Percentiles rank a stretch among this genome's conserved stretches.
phyloP scores from a whole-genome alignment of 2,888 invertebrate genomes.

The Pristionchus mayeri region DNA sequence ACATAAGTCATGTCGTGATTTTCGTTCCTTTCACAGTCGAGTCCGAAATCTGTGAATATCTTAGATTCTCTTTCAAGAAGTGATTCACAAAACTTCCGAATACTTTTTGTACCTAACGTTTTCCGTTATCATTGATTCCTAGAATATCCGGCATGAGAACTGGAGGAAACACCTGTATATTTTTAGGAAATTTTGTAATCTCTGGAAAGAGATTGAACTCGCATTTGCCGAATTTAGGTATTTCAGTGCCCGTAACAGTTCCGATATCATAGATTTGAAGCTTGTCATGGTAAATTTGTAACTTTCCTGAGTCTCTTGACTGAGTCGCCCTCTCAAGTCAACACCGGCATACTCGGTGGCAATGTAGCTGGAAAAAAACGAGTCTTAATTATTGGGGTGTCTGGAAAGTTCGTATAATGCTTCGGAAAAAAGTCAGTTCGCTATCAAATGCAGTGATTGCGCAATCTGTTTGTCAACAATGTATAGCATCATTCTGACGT shows the following conservation, averaged over 20 bases:
- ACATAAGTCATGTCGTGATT: no score
- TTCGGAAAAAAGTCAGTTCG: no score
- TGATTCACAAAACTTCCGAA: not conserved
- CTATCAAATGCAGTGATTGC: no score
- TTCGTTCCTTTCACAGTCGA: not conserved
- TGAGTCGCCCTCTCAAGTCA: not conserved
- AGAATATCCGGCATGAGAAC: not conserved
- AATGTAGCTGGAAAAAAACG: not conserved
- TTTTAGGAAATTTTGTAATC: not conserved
- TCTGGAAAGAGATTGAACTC: not conserved
- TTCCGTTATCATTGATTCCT: not conserved
- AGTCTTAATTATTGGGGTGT: no score
- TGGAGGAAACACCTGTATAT: not conserved
- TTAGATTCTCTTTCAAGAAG: not conserved
- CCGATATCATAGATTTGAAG: not conserved
- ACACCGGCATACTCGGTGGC: not conserved
- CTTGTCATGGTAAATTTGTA: not conserved
- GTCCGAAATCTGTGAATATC: not conserved
- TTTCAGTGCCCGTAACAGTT: not conserved
- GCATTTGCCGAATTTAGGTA: not conserved
- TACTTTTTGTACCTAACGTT: no score
- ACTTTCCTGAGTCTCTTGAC: not conserved
- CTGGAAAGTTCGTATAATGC: no score
- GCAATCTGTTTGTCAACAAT: not conserved
- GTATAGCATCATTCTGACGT: no score